Percentiles rank a stretch among this genome's conserved stretches.
Conservation (phyloP, 2,113 vertebrate genomes). For the Garra rufa region DNA sequence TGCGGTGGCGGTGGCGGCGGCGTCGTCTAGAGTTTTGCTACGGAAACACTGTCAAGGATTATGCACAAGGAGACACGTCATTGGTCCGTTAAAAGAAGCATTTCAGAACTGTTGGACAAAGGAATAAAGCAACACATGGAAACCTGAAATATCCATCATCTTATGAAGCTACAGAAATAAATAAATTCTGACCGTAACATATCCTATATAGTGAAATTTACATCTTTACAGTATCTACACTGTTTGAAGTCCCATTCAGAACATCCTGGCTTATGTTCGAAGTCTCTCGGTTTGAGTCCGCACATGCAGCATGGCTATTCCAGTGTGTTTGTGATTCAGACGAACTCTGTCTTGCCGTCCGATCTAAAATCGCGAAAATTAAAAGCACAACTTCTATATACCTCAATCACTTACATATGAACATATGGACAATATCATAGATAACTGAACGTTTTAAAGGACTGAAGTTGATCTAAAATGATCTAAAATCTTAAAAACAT, state of each 20-base stretch:
- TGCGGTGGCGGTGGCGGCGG: conserved; percentile 61
- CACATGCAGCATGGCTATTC: conserved; percentile 38
- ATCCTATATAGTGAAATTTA: conserved; percentile 67
- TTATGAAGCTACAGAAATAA: conserved; percentile 87
- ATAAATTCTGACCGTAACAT: conserved; percentile 85
- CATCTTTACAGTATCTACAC: conserved; percentile 91
- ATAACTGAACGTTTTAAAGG: conserved; percentile 15
- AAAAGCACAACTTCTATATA: conserved; percentile 51
- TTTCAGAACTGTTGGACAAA: conserved; percentile 76
- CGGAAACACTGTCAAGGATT: conserved; percentile 67
- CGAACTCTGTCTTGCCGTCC: conserved; percentile 44
- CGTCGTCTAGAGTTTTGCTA: conserved; percentile 53
- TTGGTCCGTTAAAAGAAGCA: conserved; percentile 82
- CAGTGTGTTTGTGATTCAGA: conserved; percentile 45
- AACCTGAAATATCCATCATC: conserved; percentile 82
- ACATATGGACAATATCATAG: conserved; percentile 46
- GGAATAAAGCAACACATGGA: conserved; percentile 82
- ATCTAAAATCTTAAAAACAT: conserved; percentile 52
- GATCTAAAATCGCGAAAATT: conserved; percentile 39
- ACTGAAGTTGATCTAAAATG: conserved; percentile 49
- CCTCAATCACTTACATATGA: conserved; percentile 45
- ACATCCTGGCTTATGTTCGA: conserved; percentile 20
- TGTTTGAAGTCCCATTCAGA: conserved; percentile 51
- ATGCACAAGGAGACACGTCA: conserved; percentile 66
- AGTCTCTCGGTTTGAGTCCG: not conserved